These are phyloP conservation scores for Drosophila orena DNA, from an alignment of 1,140 invertebrate genomes.

Conservation along the genomic window DNA sequence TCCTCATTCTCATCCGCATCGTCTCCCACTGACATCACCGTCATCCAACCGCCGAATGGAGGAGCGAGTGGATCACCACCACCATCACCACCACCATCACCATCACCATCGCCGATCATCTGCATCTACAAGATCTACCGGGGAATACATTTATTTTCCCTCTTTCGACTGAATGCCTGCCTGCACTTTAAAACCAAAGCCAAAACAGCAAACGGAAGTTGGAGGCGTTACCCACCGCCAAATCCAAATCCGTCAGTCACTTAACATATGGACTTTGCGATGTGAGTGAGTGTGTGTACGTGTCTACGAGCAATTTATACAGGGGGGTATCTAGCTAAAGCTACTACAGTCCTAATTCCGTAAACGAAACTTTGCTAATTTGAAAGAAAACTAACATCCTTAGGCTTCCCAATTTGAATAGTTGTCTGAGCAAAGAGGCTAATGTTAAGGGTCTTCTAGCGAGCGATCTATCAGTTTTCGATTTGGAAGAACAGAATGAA, in stretches of 20 bases:
- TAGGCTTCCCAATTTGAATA: neutral
- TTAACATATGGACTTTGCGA: conserved; percentile 57
- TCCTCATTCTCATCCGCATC: conserved; percentile 23
- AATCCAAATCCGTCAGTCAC: conserved; percentile 79
- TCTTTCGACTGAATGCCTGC: conserved; percentile 4
- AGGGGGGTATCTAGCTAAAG: conserved; percentile 21
- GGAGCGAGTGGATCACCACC: conserved; percentile 17
- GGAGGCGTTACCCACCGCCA: conserved; percentile 76
- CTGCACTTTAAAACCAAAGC: conserved; percentile 56
- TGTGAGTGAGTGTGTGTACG: conserved; percentile 19
- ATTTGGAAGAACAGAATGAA: too few species aligned
- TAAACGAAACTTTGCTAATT: neutral
- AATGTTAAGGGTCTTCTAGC: too few species aligned
- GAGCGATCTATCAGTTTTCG: too few species aligned
- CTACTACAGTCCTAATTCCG: conserved; percentile 14
- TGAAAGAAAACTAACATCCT: neutral
- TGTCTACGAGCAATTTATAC: conserved; percentile 33
- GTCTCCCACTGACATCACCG: conserved; percentile 32
- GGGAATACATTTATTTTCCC: conserved; percentile 53
- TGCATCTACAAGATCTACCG: conserved; percentile 18
- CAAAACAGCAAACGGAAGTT: conserved; percentile 77
- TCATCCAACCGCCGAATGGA: conserved; percentile 6
- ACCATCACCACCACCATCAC: conserved; percentile 23
- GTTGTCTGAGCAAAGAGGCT: too few species aligned
- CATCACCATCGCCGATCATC: conserved; percentile 28